A percentile compares a stretch with the other conserved stretches of the same genome.
These are phyloP conservation scores for Cebidichthys violaceus DNA, from an alignment of 2,113 vertebrate genomes.

Conservation along the genomic window DNA sequence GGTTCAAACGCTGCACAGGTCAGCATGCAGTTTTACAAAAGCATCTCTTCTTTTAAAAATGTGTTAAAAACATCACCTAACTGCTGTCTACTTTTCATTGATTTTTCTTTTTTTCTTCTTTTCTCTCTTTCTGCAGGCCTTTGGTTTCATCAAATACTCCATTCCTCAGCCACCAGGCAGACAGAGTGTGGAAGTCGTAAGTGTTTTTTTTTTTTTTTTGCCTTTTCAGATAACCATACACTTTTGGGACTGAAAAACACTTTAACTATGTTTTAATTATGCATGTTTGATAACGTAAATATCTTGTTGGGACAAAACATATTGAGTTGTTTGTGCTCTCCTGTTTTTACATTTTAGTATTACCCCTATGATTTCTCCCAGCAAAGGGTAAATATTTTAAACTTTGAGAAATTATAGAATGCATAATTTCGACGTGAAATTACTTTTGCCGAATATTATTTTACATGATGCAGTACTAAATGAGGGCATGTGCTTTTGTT, in stretches of 20 bases:
- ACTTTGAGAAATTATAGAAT: neutral
- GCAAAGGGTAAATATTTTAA: slow-evolving; percentile 71
- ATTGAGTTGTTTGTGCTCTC: slow-evolving; percentile 19
- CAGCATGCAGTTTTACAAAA: neutral
- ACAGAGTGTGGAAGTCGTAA: slow-evolving; percentile 84
- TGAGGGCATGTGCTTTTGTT: slow-evolving; percentile 27
- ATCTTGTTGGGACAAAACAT: neutral
- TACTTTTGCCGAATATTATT: neutral
- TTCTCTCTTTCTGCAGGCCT: slow-evolving; percentile 48
- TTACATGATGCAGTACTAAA: neutral
- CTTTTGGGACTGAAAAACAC: neutral
- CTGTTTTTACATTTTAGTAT: slow-evolving; percentile 72
- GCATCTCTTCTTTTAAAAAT: neutral
- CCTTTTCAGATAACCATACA: neutral
- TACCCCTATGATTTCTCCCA: slow-evolving; percentile 81
- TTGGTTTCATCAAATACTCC: slow-evolving; percentile 82
- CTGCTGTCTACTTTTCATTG: neutral
- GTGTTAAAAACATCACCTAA: neutral
- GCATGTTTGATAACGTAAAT: neutral
- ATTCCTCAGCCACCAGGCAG: slow-evolving; percentile 83
- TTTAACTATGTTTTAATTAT: neutral
- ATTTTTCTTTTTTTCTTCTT: neutral
- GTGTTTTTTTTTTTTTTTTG: slow-evolving; percentile 39
- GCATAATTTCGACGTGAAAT: neutral
- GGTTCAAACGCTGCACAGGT: slow-evolving; percentile 68